Evolutionary conservation across 2,797 vertebrate species (phyloP), one percentile per base, ranked within the genome.

Genomic region (Phaenicophaeus curvirostris): DNA sequence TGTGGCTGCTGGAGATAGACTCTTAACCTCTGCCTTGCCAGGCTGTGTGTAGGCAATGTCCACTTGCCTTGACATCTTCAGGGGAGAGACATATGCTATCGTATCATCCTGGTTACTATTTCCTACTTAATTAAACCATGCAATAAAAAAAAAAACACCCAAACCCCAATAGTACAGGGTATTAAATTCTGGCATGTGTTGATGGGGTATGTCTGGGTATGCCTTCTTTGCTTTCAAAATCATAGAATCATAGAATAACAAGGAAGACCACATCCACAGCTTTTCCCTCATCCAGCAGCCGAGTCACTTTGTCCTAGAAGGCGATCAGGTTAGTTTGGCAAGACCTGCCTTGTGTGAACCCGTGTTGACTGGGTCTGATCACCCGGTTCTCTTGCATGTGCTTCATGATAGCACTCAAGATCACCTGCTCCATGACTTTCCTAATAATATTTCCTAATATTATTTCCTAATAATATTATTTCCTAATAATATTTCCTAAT

Each of bases 1-100:
- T 67, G 65, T 31, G 30, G 55, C 66, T 81, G 81, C 48, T 46
- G 27, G 46, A 69, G 46, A 73, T 7, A 67, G 51, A 44, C 55
- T 71, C 82, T 95, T 82, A 91, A 95, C 90, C 75, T 79, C 48
- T 8, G 14, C 61, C 51, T 33, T 74, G 89, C 79, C 83, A 74
- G 75, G 61, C 46, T 67, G 55, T 5, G 15, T 9, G 16, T 5
- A 27, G 24, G 27, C 23, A 63, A 44, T 18, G 8, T 20, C 15
- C 21, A 11, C 57, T 69, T 46, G 74, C 27, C 41, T 62, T 31
- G 19, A 35, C 12, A 57, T 53, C 65, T 65, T 72, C 23, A 51
- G 37, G 18, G 39, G 15, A 57, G 87, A 89, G 53, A 20, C 0
- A 1, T 59, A 79, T 85, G 58, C 24, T 35, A 39, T 37, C 30